Conservation (phyloP, 1,140 invertebrate species). For the Pseudachorutes palmiensis region DNA sequence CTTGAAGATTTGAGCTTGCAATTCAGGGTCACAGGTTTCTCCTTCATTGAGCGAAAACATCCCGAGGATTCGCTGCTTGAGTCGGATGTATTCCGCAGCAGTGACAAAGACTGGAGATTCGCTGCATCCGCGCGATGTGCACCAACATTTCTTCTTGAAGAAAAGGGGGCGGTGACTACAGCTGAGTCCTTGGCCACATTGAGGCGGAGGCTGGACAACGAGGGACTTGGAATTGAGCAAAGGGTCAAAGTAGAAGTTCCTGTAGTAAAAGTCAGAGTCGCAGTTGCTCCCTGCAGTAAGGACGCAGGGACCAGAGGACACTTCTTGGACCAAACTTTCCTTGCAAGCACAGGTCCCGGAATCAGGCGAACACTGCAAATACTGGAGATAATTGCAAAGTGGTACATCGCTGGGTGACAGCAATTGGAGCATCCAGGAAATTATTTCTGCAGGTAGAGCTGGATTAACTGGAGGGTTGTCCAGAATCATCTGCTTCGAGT, state of each 20-base stretch:
- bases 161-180: neutral
- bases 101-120: neutral
- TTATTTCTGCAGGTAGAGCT: neutral
- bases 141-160: constrained; percentile 5
- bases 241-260: neutral
- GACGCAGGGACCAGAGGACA: neutral
- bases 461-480: neutral
- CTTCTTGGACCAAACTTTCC: neutral
- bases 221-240: neutral
- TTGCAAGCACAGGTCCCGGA: neutral
- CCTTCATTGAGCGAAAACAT: neutral
- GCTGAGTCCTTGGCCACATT: neutral
- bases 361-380: neutral
- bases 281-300: neutral
- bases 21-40: neutral
- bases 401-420: neutral
- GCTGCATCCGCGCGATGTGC: neutral
- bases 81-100: neutral
- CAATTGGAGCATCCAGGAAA: neutral
- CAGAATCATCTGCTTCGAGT: neutral
- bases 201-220: neutral
- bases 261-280: neutral
- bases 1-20: neutral
- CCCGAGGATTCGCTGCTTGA: neutral
- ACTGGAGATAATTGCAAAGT: neutral